Evolutionary conservation across 1,140 invertebrate species (phyloP), one percentile per base, ranked within the genome.

Genomic region (Drosophila subobscura): DNA sequence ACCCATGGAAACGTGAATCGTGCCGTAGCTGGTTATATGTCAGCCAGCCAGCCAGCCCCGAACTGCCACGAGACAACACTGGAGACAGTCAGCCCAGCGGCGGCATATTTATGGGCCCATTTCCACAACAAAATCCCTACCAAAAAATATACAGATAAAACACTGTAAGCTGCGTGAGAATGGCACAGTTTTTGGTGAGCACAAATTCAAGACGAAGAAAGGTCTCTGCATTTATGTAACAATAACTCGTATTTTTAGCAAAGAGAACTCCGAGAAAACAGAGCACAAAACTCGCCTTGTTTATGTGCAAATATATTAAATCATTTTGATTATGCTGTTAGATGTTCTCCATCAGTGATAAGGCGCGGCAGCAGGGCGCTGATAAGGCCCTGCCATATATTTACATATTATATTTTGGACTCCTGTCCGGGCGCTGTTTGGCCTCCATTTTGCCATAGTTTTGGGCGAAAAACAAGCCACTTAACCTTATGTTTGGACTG

Each of bases 271-370:
- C 66, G 49, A 72, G 53, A 52, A 79, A 59, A 86, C 40, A 65
- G 63, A 50, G 49, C 23, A 47, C 23, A 55, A 25, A 46, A 77
- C 46, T 12, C 44, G 44, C 42, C 74, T 76, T 77, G 68, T 60
- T 84, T 85, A 52, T 65, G 41, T 7, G 64, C 68, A 85, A 85
- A 86, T 86, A 86, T 81, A 81, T 81, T 84, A 85, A 85, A 85
- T 85, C 80, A 85, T 71, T 63, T 63, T 77, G 76, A 77, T 84
- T 78, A 65, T 79, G 72, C 64, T 84, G 80, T 80, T 86, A 86
- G 78, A 81, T 81, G 65, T 81, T 70, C 68, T 56, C 53, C 47
- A 65, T 65, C 52, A 23, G 64, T 52, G 78, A 83, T 83, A 81
- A 77, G 1, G 16, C 64, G 47, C 25, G 41, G 16, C 16, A 1